A percentile compares a stretch with the other conserved stretches of the same genome.
phyloP scores from a whole-genome alignment of 2,888 invertebrate genomes.

The Junonia oenone region DNA sequence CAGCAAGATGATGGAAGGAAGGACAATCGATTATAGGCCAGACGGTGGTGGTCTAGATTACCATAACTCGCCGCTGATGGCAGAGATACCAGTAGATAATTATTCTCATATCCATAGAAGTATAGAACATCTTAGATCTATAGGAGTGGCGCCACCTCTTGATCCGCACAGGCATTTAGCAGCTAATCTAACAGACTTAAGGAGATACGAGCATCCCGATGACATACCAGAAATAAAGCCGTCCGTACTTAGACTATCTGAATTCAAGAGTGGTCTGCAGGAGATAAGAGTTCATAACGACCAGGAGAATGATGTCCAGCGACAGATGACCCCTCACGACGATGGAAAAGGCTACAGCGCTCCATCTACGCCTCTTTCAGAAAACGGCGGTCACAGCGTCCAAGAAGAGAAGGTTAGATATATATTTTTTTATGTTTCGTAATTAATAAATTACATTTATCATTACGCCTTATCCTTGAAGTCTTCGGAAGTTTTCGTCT shows the following conservation, averaged over 20 bases:
- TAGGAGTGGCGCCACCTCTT: conserved; percentile 76
- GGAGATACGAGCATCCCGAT: conserved; percentile 73
- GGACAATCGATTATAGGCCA: conserved; percentile 75
- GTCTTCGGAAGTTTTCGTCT: conserved; percentile 67
- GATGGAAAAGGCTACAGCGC: conserved; percentile 75
- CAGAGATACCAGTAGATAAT: conserved; percentile 83
- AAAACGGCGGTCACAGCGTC: conserved; percentile 68
- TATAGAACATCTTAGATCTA: conserved; percentile 82
- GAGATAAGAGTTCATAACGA: conserved; percentile 64
- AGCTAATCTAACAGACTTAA: conserved; percentile 66
- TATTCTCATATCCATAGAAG: conserved; percentile 83
- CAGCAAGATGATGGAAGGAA: conserved; percentile 76
- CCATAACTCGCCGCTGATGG: conserved; percentile 83
- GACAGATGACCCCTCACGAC: conserved; percentile 71
- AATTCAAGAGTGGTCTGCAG: conserved; percentile 69
- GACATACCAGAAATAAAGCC: conserved; percentile 74
- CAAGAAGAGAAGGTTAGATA: conserved; percentile 75
- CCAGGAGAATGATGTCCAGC: conserved; percentile 68
- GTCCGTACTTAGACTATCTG: conserved; percentile 71
- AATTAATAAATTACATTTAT: conserved; percentile 38
- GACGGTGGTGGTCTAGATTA: conserved; percentile 83
- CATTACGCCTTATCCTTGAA: conserved; percentile 53
- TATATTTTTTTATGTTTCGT: conserved; percentile 8
- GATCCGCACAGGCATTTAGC: conserved; percentile 71
- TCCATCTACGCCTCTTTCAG: conserved; percentile 72